Conservation (phyloP, 2,113 vertebrate genomes). For the Sitta europaea region DNA sequence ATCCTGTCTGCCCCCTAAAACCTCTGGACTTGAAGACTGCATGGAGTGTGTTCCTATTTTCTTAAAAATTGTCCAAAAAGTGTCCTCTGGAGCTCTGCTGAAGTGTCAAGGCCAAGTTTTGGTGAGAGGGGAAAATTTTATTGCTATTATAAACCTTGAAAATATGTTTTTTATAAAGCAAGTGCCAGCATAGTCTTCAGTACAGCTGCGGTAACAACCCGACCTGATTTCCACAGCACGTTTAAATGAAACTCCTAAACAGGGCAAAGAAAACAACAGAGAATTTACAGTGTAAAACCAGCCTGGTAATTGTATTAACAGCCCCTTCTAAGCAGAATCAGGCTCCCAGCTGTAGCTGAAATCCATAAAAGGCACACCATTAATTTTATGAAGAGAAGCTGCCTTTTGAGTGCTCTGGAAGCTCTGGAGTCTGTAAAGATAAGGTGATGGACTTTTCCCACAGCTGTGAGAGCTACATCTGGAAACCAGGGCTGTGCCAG, state of each 20-base stretch:
- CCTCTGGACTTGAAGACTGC: not conserved
- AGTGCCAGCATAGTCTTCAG: not conserved
- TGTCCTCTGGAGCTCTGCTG: not conserved
- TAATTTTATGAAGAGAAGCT: slow-evolving; percentile 58
- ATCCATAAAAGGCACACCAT: slow-evolving; percentile 20
- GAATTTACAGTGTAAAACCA: slow-evolving; percentile 14
- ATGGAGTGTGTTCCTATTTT: not conserved
- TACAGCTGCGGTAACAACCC: slow-evolving; percentile 19
- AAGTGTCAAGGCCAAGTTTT: not conserved
- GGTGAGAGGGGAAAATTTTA: slow-evolving; percentile 25
- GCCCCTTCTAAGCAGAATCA: slow-evolving; percentile 28
- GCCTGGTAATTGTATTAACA: slow-evolving; percentile 36
- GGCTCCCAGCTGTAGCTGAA: slow-evolving; percentile 38
- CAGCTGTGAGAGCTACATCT: not conserved
- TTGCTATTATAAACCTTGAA: slow-evolving; percentile 30
- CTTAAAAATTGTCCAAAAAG: not conserved
- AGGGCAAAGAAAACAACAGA: slow-evolving; percentile 7
- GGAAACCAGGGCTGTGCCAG: not conserved
- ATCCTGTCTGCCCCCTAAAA: not conserved
- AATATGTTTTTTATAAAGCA: slow-evolving; percentile 53
- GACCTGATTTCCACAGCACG: slow-evolving; percentile 7
- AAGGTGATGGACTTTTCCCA: not conserved
- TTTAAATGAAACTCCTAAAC: slow-evolving; percentile 17
- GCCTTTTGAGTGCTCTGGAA: slow-evolving; percentile 22
- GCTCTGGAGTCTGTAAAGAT: slow-evolving; percentile 50